Conservation (phyloP, 1,140 invertebrate species). For the Magallana angulata region DNA sequence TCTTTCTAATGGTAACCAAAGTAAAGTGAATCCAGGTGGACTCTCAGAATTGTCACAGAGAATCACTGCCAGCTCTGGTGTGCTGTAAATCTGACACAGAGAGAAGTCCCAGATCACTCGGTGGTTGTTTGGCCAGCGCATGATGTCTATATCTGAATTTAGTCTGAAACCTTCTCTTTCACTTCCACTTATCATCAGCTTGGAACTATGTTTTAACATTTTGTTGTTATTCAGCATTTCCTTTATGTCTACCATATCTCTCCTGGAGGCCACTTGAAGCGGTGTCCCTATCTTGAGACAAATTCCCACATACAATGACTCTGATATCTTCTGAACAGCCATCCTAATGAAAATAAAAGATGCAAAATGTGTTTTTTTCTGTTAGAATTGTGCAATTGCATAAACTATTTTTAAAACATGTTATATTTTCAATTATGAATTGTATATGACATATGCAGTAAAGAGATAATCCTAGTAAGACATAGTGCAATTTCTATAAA, state of each 20-base stretch:
- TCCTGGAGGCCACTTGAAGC: not conserved
- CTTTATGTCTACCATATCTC: not conserved
- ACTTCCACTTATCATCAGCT: constrained; percentile 6
- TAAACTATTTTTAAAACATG: no score
- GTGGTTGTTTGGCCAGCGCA: not conserved
- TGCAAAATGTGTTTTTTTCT: no score
- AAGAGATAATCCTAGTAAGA: no score
- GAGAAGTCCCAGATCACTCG: not conserved
- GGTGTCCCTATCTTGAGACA: not conserved
- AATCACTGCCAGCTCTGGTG: not conserved
- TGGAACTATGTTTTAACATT: not conserved
- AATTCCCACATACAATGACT: not conserved
- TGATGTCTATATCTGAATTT: not conserved
- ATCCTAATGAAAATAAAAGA: not conserved
- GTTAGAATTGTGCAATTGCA: no score
- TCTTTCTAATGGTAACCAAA: not conserved
- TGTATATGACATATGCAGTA: no score
- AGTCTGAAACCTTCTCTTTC: not conserved
- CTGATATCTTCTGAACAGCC: not conserved
- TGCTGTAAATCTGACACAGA: not conserved
- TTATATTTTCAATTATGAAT: no score
- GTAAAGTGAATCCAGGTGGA: not conserved
- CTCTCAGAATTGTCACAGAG: constrained; percentile 1
- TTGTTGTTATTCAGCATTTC: not conserved
- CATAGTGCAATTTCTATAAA: no score